phyloP scores from a whole-genome alignment of 2,113 vertebrate genomes.

The Nanorana parkeri region DNA sequence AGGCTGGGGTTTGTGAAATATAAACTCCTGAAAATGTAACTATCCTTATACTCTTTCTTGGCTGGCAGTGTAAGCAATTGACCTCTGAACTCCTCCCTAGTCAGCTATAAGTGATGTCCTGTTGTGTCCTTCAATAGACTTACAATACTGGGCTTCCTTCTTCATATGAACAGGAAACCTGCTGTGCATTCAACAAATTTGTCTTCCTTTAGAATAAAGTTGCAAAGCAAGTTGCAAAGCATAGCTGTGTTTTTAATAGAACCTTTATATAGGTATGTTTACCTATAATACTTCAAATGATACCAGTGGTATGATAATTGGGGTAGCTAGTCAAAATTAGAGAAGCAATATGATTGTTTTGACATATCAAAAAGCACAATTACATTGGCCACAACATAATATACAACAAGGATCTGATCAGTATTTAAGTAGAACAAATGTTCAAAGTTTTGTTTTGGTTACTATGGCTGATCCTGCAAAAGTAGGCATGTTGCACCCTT shows the following conservation, averaged over 20 bases:
- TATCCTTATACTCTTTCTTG: neutral
- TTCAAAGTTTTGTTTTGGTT: too few relatives aligned
- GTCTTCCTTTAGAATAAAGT: neutral
- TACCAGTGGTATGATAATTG: too few relatives aligned
- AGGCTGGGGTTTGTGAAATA: too few relatives aligned
- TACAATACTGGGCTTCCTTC: constrained; percentile 4
- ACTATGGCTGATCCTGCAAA: too few relatives aligned
- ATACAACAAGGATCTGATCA: too few relatives aligned
- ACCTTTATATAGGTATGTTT: neutral
- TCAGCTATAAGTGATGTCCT: constrained; percentile 8
- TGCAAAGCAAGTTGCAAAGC: too few relatives aligned
- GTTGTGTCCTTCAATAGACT: constrained; percentile 6
- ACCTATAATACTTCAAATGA: neutral
- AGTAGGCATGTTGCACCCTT: too few relatives aligned
- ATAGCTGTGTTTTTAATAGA: neutral
- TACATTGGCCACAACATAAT: too few relatives aligned
- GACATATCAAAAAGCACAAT: too few relatives aligned
- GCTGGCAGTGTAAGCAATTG: neutral
- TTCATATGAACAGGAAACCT: constrained; percentile 5
- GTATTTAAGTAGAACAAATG: too few relatives aligned
- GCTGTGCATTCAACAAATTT: constrained; percentile 14
- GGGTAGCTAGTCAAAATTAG: too few relatives aligned
- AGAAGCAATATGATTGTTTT: too few relatives aligned
- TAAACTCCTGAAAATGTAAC: neutral
- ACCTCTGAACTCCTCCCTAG: constrained; percentile 22